Base-by-base conservation (phyloP, 1,140 invertebrate species). In the Drosophila arawakana region DNA sequence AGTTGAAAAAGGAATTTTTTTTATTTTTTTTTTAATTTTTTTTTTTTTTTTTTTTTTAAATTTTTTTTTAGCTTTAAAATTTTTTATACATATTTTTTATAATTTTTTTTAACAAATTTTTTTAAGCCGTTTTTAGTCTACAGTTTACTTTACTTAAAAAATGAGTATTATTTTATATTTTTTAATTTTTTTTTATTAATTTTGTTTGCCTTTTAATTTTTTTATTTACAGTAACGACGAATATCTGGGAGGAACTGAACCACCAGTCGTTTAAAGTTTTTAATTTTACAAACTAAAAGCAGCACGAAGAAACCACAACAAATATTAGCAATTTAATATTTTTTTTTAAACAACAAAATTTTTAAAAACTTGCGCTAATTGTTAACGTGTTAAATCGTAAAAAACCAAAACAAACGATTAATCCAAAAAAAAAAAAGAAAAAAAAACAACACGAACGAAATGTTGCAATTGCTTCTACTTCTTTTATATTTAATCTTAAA, bases 191-290 rank as follows among this genome's bases (percentile, higher is more conserved):
- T 37, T 11, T 59, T 61, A 55, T 60, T 69, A 61, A 43, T 46
- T 21, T 72, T 10, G 47, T 34, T 54, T 8, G 52, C 55, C 76
- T 37, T 11, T 59, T 60, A 55, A 57, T 68, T 44, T 46, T 21
- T 72, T 11, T 50, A 25, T 13, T 70, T 78, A 7, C 73, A 91
- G 83, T 69, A 60, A 75, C 55, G 75, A 91, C 65, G 84, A 89
- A 15, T 60, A 58, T 54, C 55, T 58, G 41, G 89, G 80, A 41
- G 90, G 85, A 67, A 90, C 89, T 57, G 90, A 91, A 78, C 89
- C 89, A 67, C 84, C 89, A 79, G 89, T 90, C 68, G 84, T 90
- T 76, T 91, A 78, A 83, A 77, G 77, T 86, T 78, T 90, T 30
- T 3, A 30, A 30, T 30, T 30, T 5, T 30, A 30, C 2, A 30